Percentiles rank a stretch among this genome's conserved stretches.
Evolutionary conservation across 2,113 vertebrate genomes (phyloP).

Genomic region (Siniperca knerii): DNA sequence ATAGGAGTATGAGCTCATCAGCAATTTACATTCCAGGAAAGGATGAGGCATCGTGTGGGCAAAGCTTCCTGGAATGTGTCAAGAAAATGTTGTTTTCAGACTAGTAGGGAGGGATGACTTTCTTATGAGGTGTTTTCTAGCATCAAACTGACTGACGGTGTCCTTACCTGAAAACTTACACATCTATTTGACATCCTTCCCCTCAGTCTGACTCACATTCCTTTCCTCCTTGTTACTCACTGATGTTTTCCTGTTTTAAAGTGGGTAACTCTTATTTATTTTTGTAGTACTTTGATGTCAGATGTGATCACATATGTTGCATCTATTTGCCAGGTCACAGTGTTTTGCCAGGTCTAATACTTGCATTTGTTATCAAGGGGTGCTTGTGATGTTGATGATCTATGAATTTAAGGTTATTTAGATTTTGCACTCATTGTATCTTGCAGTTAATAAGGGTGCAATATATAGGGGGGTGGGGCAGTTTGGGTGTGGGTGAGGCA

Average conservation of each 20-base stretch:
- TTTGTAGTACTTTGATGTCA: neutral
- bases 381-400: slow-evolving; percentile 10
- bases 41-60: slow-evolving; percentile 53
- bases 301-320: neutral
- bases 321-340: neutral
- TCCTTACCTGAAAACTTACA: slow-evolving; percentile 21
- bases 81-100: slow-evolving; percentile 15
- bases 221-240: neutral
- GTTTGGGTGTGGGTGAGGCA: neutral
- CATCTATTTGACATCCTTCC: slow-evolving; percentile 12
- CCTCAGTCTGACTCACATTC: slow-evolving; percentile 13
- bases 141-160: neutral
- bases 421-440: neutral
- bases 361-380: neutral
- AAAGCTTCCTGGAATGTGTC: slow-evolving; percentile 61
- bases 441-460: neutral
- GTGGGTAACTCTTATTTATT: neutral
- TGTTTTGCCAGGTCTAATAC: neutral
- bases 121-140: slow-evolving; percentile 1
- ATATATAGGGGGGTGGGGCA: neutral
- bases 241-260: neutral
- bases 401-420: neutral
- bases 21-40: slow-evolving; percentile 64
- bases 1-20: slow-evolving; percentile 60
- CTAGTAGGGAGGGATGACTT: neutral